These are phyloP conservation scores for Clarias laeviceps DNA, from an alignment of 2,797 vertebrate species.

Conservation along the genomic window DNA sequence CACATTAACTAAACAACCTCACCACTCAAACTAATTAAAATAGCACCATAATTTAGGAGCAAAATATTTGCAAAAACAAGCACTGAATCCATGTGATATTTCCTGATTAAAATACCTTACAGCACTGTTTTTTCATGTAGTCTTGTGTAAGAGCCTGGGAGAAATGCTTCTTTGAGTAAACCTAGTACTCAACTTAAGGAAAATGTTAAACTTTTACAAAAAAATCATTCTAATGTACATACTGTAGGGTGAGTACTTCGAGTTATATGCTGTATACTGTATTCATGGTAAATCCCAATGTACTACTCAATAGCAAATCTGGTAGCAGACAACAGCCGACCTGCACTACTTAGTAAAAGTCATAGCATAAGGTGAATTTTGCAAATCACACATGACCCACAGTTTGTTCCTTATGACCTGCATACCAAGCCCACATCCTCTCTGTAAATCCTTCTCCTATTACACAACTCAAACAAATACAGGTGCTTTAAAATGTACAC, in stretches of 20 bases:
- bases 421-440: not conserved
- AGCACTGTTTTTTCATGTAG: not conserved
- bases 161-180: conserved; percentile 4
- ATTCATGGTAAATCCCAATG: not conserved
- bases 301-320: not conserved
- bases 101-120: no score
- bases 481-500: conserved; percentile 10
- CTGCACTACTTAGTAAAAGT: not conserved
- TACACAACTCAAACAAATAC: conserved; percentile 4
- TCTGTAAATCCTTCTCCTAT: not conserved
- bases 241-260: not conserved
- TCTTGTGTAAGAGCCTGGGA: not conserved
- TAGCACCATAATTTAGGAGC: not conserved
- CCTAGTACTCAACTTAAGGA: not conserved
- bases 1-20: not conserved
- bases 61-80: conserved; percentile 5
- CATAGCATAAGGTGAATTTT: not conserved
- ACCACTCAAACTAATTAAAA: not conserved
- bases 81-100: not conserved
- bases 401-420: not conserved
- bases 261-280: not conserved
- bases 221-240: not conserved
- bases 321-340: not conserved
- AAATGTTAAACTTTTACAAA: conserved; percentile 21
- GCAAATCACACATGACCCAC: not conserved